Evolutionary conservation across 2,113 vertebrate genomes (phyloP), one percentile per base, ranked within the genome.

Genomic region (Nesogale talazaci): DNA sequence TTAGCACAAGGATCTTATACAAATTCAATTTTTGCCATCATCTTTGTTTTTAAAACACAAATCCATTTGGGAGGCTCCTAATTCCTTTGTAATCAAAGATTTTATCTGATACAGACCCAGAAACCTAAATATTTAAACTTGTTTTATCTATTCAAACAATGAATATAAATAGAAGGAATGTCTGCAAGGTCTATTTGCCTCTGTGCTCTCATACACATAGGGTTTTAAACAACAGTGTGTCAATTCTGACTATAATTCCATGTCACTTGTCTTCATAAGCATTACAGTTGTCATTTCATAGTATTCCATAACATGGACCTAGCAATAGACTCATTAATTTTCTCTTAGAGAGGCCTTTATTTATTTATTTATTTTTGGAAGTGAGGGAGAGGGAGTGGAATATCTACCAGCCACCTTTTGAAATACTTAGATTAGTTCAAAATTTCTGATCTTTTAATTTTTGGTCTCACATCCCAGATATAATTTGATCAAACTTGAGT

Each of bases 321-420:
- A 82, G 6, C 0, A 8, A 78, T 88, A 36, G 42, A 75, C 85
- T 78, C 89, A 85, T 57, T 75, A 23, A 88, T 90, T 90, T 86
- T 67, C 23, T 85, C 42, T 56, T 76, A 34, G 0, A 25, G 46
- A 88, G 5, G 46, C 1, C 3, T 29, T 65, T 25, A 27, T 65
- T 65, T 65, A 3, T 65, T 65, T 23, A 23, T 25, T 81, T 79
- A 65, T 78, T 72, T 46, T 23, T 90, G 52, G 4, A 3, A 86
- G 46, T 6, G n/a, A n/a, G n/a, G n/a, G n/a, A n/a, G n/a, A n/a
- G n/a, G n/a, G n/a, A n/a, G n/a, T n/a, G n/a, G n/a, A 52, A 1
- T 63, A 22, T 56, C n/a, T 81, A n/a, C 3, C 57, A 87, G 34
- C 0, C 38, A 78, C 20, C 42, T 5, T 74, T 85, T 84, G 72